Evolutionary conservation across 2,113 vertebrate genomes (phyloP), one percentile per base, ranked within the genome.

Genomic region (Zootoca vivipara): DNA sequence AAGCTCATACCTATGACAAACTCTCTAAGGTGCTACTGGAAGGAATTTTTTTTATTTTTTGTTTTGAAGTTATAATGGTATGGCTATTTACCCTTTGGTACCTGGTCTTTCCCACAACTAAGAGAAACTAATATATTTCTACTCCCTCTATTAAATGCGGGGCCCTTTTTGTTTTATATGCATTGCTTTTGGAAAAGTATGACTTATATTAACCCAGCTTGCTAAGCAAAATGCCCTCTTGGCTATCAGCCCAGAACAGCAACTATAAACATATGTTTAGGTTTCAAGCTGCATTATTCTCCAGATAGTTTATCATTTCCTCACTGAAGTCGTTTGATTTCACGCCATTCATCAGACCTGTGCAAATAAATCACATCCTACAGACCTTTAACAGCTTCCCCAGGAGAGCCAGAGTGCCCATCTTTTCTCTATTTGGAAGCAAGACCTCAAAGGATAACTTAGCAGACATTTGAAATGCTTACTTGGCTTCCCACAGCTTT

Each of bases 231-330:
- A 95, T 88, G 85, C 88, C 89, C 80, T 72, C 91, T 95, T 96
- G 95, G 93, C 93, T 89, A 52, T 70, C 80, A 72, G 93, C 91
- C 94, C 85, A 90, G 91, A 92, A 91, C 85, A 95, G 85, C 93
- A 95, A 97, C 93, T 93, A 94, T 93, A 95, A 97, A 95, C 95
- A 96, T 93, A 93, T 96, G 93, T 96, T 97, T 95, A 94, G 92
- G 93, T 95, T 96, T 95, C 93, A 93, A 93, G 90, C 72, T 80
- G 82, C 89, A 87, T 89, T 93, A 91, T 88, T 81, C 46, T 85
- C 62, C 75, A 94, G 95, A 92, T 93, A 95, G 93, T 95, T 95
- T 95, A 95, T 96, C 89, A 94, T 95, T 95, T 95, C 92, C 92
- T 82, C 87, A 35, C 83, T 88, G 52, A 20, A 89, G 77, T 85